phyloP scores from a whole-genome alignment of 2,888 invertebrate genomes.

The Stomorhina lunata region DNA sequence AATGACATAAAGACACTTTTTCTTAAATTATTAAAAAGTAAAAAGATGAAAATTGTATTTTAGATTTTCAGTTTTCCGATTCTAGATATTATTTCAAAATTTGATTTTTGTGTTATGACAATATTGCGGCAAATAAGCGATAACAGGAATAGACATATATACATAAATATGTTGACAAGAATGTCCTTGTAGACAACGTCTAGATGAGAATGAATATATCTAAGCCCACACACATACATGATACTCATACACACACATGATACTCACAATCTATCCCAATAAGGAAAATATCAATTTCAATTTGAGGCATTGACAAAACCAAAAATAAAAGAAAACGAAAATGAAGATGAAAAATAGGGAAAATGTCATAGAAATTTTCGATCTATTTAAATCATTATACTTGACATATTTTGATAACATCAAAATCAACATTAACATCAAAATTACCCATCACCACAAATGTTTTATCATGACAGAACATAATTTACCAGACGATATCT shows the following conservation, averaged over 20 bases:
- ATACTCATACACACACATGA: neutral
- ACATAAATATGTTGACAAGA: neutral
- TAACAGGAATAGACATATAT: too few relatives aligned
- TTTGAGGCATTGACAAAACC: neutral
- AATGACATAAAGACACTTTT: too few relatives aligned
- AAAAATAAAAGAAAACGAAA: neutral
- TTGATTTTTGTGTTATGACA: too few relatives aligned
- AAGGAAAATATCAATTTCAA: slow-evolving; percentile 25
- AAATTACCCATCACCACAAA: neutral
- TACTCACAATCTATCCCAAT: neutral
- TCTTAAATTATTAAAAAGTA: too few relatives aligned
- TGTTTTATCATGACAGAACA: slow-evolving; percentile 2
- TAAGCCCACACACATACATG: neutral
- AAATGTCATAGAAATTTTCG: neutral
- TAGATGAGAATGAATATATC: neutral
- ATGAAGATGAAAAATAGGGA: too few relatives aligned
- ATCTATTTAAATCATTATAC: slow-evolving; percentile 27
- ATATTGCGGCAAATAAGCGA: too few relatives aligned
- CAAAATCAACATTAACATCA: slow-evolving; percentile 5
- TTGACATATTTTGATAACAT: slow-evolving; percentile 37
- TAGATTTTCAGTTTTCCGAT: too few relatives aligned
- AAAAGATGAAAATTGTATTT: too few relatives aligned
- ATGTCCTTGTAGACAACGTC: neutral
- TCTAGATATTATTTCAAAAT: too few relatives aligned
- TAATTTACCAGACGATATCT: slow-evolving; percentile 24